Base-by-base conservation (phyloP, 1,140 invertebrate species). In the Venustaconcha ellipsiformis region DNA sequence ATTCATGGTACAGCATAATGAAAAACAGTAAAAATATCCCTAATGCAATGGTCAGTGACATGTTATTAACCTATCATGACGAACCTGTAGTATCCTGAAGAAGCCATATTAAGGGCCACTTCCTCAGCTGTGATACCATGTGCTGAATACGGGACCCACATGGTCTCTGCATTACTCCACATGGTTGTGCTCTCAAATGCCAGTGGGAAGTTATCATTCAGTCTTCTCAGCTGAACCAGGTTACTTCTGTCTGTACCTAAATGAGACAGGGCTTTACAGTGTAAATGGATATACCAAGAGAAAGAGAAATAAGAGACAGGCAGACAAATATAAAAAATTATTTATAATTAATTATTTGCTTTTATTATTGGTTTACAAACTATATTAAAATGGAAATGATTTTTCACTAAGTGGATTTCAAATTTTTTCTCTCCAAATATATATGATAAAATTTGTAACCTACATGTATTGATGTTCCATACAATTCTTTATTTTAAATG, bases 161-260 rank as follows among this genome's bases (percentile, higher is more conserved):
- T 74, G 57, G 88, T 74, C 37, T 87, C 78, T 13, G 84, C 79
- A 78, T 82, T 84, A 18, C 78, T 74, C 87, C 88, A 90, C 80
- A 90, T 81, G 48, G 70, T 85, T 14, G 84, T 80, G 13, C 80
- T 74, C 68, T 89, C 88, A 84, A 82, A 89, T 65, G 89, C 87
- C 12, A 85, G 30, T 18, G 88, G 88, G 70, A 84, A 88, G 74
- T 90, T 90, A 15, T 87, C 83, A 78, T 86, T 86, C 14, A 80
- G 74, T 58, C 82, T 78, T 6, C 17, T 57, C 23, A 89, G 84
- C 78, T 90, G 80, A 18, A 86, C 88, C 57, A 90, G 77, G 72
- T 90, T 90, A 73, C 79, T 85, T 76, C 89, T 82, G 79, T 90
- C 89, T 57, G 89, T 88, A 14, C 88, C 89, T 88, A 60, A 48